Evolutionary conservation across 2,888 invertebrate species (phyloP), one percentile per base, ranked within the genome.

Genomic region (Loripinus fragilis): DNA sequence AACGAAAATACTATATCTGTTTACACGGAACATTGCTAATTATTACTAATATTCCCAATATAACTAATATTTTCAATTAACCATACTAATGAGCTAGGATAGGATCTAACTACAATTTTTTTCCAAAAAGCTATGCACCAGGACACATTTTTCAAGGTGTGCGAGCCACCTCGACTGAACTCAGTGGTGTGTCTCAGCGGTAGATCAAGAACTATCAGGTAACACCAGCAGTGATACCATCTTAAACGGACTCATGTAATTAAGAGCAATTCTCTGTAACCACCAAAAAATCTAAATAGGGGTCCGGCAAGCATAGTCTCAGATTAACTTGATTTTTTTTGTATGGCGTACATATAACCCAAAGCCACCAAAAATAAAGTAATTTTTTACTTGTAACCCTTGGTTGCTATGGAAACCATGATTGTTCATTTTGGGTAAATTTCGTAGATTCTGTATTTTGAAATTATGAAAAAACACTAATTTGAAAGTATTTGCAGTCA

Each of bases 151-250:
- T 60, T 33, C 60, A 33, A 60, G 60, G 67, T 67, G 67, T 67
- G 67, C 28, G 45, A 48, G 41, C 64, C 52, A 60, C 71, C 38
- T 38, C 35, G 20, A n/a, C 23, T 48, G 45, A 55, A 30, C 30
- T 35, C 41, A 76, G 83, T 83, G 83, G 83, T 66, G 67, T 60
- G 28, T 35, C 66, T 70, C 76, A 70, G 83, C 83, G 83, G 83
- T 83, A 83, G 83, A 83, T 81, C 83, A 80, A 74, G 55, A 35
- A 33, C 48, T 71, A 78, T 83, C 83, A 45, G 28, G 74, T 78
- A 76, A 74, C 80, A 70, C 52, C 45, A 30, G 42, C 28, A 35
- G 48, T 15, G 78, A 83, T 80, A 74, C 73, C 74, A 83, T 83
- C 83, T 70, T 67, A 35, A 60, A 66, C 71, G 66, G 33, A 69